Conservation (phyloP, 1,140 invertebrate genomes). For the Leptopilina boulardi region DNA sequence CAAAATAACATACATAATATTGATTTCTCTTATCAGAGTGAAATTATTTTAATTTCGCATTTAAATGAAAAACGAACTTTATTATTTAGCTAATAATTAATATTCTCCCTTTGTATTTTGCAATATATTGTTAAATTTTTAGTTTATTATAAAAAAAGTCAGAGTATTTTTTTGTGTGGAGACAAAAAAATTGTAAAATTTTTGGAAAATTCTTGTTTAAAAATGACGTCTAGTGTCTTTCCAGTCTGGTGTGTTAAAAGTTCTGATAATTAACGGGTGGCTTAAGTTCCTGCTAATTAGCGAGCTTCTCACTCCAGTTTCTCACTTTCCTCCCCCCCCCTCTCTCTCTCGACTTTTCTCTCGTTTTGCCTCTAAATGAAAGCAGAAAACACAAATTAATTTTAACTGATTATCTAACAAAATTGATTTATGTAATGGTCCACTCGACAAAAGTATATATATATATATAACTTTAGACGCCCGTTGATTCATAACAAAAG, state of each 20-base stretch:
- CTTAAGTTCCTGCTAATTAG: conserved; percentile 27
- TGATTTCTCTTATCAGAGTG: conserved; percentile 1
- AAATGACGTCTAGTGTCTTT: neutral
- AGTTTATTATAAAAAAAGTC: too few species aligned
- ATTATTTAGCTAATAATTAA: too few species aligned
- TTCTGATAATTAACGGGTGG: conserved; percentile 27
- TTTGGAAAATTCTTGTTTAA: too few species aligned
- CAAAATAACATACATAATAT: neutral
- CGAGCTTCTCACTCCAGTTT: neutral
- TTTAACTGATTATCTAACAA: conserved; percentile 19
- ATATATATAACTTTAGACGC: neutral
- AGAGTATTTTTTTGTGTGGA: neutral
- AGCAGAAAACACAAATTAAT: conserved; percentile 18
- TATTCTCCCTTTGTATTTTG: too few species aligned
- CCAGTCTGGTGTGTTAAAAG: neutral
- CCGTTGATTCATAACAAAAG: neutral
- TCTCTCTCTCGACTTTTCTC: neutral
- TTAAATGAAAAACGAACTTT: too few species aligned
- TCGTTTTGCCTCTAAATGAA: neutral
- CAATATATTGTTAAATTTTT: too few species aligned
- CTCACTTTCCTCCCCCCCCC: neutral
- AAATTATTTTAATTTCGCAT: neutral
- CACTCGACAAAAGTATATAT: neutral
- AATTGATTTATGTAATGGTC: neutral
- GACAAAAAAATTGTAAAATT: too few species aligned